Conservation (phyloP, 2,888 invertebrate genomes). For the Allophyes oxyacanthae region DNA sequence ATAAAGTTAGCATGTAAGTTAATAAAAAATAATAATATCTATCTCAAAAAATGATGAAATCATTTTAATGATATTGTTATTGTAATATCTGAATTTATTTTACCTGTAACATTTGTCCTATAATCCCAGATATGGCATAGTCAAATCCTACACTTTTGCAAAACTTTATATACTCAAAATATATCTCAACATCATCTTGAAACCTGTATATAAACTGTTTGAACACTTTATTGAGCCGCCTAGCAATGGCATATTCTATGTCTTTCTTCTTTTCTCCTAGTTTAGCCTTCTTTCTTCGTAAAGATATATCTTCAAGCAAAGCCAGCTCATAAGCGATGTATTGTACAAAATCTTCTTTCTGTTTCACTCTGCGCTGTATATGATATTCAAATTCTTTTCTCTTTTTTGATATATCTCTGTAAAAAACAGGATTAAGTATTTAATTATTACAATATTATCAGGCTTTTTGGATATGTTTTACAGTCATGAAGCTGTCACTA, state of each 20-base stretch:
- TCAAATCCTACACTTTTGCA: conserved; percentile 91
- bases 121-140: conserved; percentile 87
- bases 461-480: too few relatives aligned
- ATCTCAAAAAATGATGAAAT: too few relatives aligned
- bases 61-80: too few relatives aligned
- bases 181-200: conserved; percentile 92
- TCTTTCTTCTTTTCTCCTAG: conserved; percentile 90
- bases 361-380: conserved; percentile 91
- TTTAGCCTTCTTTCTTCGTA: conserved; percentile 89
- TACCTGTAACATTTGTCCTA: conserved; percentile 91
- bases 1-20: too few relatives aligned
- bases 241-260: conserved; percentile 92
- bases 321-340: conserved; percentile 93
- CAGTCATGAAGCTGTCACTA: too few relatives aligned
- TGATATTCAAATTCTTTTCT: conserved; percentile 93
- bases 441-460: too few relatives aligned
- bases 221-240: conserved; percentile 93
- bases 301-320: conserved; percentile 90
- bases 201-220: conserved; percentile 92
- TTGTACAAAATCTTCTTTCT: conserved; percentile 91
- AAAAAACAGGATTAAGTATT: conserved; percentile 47
- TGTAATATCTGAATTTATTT: neutral
- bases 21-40: too few relatives aligned
- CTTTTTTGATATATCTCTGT: conserved; percentile 91
- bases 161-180: conserved; percentile 94